Evolutionary conservation across 2,797 vertebrate species (phyloP), one percentile per base, ranked within the genome.

Genomic region (Urophycis tenuis): DNA sequence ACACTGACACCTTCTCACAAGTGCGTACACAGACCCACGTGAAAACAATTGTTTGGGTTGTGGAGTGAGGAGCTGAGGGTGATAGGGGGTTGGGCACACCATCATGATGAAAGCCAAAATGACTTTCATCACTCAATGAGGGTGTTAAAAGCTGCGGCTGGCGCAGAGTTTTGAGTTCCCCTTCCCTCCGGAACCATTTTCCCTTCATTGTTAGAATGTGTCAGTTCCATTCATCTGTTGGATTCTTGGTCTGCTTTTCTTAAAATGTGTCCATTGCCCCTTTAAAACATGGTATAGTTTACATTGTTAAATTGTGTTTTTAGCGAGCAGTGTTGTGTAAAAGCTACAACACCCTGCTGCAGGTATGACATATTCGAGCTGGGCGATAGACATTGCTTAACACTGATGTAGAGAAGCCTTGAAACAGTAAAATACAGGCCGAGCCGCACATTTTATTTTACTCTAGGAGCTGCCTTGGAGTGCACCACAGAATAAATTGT

Each of bases 11-110:
- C 19, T 35, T 32, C 32, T 33, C 19, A 74, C 74, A 74, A 31
- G 49, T 41, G 49, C 39, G 60, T 25, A 75, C 74, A 75, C 60
- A 75, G 31, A 35, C 32, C 25, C 74, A 67, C 45, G 29, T 39
- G 3, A 39, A 31, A 14, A 32, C 12, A 32, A 25, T 14, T 32
- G 31, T 70, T 70, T 32, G 67, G 29, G 67, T 1, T 1, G 31
- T 32, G 29, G 31, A 7, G 12, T 32, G 15, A 31, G 67, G 67
- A 70, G 67, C 15, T 70, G 67, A 70, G 15, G 32, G 67, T 31
- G 67, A 15, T 15, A 10, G 67, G 67, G 3, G 31, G 29, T 1
- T 11, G 67, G 29, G 67, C 64, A 69, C 30, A 29, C 64, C 64
- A 29, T 69, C n/a, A 30, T 69, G n/a, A 14, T 12, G 9, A 69